Evolutionary conservation across 2,113 vertebrate species (phyloP).

Genomic region (Xyrauchen texanus): DNA sequence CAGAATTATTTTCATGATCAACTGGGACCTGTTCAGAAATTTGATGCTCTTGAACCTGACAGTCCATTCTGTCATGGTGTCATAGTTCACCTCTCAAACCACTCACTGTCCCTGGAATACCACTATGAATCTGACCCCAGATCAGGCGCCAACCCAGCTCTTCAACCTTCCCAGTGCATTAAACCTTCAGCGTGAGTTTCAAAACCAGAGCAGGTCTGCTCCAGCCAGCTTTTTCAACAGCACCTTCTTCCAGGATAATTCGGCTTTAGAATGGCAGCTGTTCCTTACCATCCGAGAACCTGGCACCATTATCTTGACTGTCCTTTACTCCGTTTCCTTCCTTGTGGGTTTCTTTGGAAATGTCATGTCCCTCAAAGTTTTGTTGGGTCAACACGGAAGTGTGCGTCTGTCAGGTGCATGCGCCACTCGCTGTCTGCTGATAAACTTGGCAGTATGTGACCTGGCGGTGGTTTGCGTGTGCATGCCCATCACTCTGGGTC

Average conservation of each 20-base stretch:
- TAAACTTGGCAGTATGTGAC: constrained; percentile 70
- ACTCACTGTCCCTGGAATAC: neutral
- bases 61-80: neutral
- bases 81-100: neutral
- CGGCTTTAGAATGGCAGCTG: constrained; percentile 38
- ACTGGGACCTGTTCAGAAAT: no score
- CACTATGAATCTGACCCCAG: constrained; percentile 28
- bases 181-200: neutral
- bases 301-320: constrained; percentile 63
- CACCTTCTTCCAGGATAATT: constrained; percentile 34
- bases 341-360: constrained; percentile 65
- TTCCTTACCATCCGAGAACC: constrained; percentile 59
- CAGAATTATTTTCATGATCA: neutral
- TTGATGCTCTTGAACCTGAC: no score
- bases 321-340: constrained; percentile 70
- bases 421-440: constrained; percentile 65
- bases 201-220: constrained; percentile 18
- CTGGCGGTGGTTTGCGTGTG: constrained; percentile 73
- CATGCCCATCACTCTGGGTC: constrained; percentile 71
- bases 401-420: constrained; percentile 58
- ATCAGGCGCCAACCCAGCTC: constrained; percentile 15
- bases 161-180: neutral
- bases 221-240: constrained; percentile 17
- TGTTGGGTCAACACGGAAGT: constrained; percentile 63
- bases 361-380: constrained; percentile 66